Evolutionary conservation across 2,888 invertebrate species (phyloP), one percentile per base, ranked within the genome.

Genomic region (Trichopoda pennipes): DNA sequence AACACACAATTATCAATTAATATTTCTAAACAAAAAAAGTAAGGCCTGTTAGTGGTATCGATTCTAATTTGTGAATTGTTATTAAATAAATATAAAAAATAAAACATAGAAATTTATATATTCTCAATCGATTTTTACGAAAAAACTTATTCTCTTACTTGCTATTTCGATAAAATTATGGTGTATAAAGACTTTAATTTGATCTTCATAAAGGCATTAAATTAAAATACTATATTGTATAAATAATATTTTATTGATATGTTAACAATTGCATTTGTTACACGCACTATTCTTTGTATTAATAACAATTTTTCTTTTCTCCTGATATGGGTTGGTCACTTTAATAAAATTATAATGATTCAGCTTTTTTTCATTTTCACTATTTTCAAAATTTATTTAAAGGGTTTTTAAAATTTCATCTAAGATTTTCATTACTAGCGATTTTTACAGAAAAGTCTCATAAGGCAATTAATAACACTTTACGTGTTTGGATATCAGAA

Each of bases 231-330:
- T 51, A 38, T 58, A 42, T 47, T 68, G 60, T 44, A 66, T 28
- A 64, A 58, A 64, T 42, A 64, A 68, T 73, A 61, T 82, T 79
- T 82, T 79, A 79, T 78, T 82, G 81, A 82, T 79, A 82, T 82
- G 79, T 82, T 82, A 82, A 82, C 81, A 82, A 82, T 75, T 79
- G 75, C 78, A 75, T 70, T 82, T 75, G 79, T 75, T 82, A 82
- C 78, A 82, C 81, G 75, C 81, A 82, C 75, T 82, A 79, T 72
- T 68, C 28, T 38, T 56, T 12, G 14, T 35, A 47, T 74, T 56
- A 47, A 56, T 47, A n/a, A 64, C 9, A 53, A 10, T 60, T 32
- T 10, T 68, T 32, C n/a, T 53, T 68, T 53, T 35, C 35, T 44
- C 53, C 69, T 49, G 51, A 80, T 75, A 80, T 75, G 80, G 80